Evolutionary conservation across 2,888 invertebrate species (phyloP).

Genomic region (Philonicus albiceps): DNA sequence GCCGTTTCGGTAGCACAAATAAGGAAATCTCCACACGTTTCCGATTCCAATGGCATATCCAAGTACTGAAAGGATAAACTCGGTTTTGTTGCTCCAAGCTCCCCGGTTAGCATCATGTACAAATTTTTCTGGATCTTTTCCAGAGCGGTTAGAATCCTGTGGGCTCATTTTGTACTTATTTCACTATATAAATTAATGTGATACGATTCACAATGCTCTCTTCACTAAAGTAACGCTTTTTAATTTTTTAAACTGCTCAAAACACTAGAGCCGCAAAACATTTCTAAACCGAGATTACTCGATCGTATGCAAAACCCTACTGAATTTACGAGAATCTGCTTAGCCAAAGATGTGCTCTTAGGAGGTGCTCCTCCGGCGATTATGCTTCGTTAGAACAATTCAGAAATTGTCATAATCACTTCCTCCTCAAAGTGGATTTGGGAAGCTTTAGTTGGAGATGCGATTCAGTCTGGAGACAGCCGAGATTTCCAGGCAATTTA

Average conservation of each 20-base stretch:
- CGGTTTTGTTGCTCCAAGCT: constrained; percentile 77
- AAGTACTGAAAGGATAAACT: constrained; percentile 81
- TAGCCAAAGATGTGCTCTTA: not conserved
- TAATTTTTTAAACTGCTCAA: not conserved
- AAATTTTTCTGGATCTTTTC: constrained; percentile 33
- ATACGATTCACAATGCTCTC: not conserved
- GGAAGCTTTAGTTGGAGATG: not conserved
- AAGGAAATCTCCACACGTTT: constrained; percentile 88
- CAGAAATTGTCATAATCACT: constrained; percentile 44
- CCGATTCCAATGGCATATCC: constrained; percentile 88
- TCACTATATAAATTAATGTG: not conserved
- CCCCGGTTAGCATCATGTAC: constrained; percentile 64
- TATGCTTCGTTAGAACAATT: constrained; percentile 28
- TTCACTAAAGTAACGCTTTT: not conserved
- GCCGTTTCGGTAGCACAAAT: constrained; percentile 84
- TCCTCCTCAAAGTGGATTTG: constrained; percentile 30
- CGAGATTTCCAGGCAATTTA: constrained; percentile 29
- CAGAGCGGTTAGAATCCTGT: too few relatives aligned
- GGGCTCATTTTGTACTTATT: not conserved
- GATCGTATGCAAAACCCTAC: not conserved
- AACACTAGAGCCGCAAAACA: not conserved
- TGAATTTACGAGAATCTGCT: not conserved
- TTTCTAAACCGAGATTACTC: not conserved
- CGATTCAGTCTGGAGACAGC: not conserved
- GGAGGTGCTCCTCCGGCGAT: not conserved